Evolutionary conservation across 2,888 invertebrate species (phyloP).

Genomic region (Parthenolecanium corni): DNA sequence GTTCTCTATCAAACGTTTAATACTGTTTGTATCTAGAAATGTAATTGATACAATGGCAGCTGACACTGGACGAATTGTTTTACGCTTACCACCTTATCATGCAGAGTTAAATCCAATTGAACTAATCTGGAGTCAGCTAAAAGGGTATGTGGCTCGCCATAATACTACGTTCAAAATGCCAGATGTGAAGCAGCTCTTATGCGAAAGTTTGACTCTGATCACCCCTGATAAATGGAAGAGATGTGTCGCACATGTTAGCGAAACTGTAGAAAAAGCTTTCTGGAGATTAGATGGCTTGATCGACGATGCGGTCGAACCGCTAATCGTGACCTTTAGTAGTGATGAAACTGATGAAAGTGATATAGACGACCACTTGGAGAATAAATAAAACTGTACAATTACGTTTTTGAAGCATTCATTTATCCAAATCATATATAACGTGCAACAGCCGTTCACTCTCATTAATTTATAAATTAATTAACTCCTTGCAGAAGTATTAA

Average conservation of each 20-base stretch:
- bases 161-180: constrained; percentile 23
- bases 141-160: constrained; percentile 28
- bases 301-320: background rate
- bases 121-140: constrained; percentile 30
- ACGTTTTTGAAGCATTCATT: no score
- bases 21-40: no score
- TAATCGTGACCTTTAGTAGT: background rate
- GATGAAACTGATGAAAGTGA: background rate
- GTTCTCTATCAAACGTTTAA: no score
- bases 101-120: constrained; percentile 29
- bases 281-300: background rate
- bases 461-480: no score
- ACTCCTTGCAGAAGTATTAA: no score
- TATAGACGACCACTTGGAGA: no score
- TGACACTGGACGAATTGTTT: constrained; percentile 13
- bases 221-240: constrained; percentile 18
- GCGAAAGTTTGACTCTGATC: constrained; percentile 21
- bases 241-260: constrained; percentile 13
- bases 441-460: no score
- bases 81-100: constrained; percentile 30
- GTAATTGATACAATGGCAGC: no score
- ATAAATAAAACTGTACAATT: no score
- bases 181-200: constrained; percentile 7
- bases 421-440: no score
- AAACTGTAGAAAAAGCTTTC: background rate